Evolutionary conservation across 2,797 vertebrate genomes (phyloP).

Genomic region (Chelmon rostratus): DNA sequence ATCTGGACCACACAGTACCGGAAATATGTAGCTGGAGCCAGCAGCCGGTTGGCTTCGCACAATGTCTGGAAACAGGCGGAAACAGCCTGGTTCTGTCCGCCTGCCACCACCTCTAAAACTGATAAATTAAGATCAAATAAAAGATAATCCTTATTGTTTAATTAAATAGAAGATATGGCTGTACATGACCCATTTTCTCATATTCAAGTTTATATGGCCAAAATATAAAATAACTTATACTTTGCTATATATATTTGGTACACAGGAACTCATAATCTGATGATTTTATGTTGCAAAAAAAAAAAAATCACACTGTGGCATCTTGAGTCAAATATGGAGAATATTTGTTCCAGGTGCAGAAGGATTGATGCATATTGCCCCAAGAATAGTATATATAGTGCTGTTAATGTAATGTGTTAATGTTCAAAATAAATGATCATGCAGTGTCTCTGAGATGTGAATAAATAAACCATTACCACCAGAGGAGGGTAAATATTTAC

Average conservation of each 20-base stretch:
- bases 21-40: not conserved
- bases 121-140: no score
- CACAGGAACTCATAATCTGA: not conserved
- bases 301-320: not conserved
- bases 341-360: not conserved
- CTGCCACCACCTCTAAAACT: not conserved
- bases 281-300: not conserved
- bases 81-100: not conserved
- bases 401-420: slow-evolving; percentile 3
- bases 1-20: not conserved
- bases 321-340: not conserved
- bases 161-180: not conserved
- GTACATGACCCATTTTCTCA: not conserved
- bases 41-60: not conserved
- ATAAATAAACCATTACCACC: not conserved
- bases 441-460: not conserved
- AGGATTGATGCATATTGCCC: not conserved
- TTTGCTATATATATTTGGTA: no score
- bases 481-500: slow-evolving; percentile 43
- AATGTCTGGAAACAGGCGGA: not conserved
- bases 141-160: no score
- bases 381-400: not conserved
- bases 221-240: no score
- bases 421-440: not conserved
- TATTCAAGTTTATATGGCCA: not conserved